Percentiles rank a stretch among this genome's conserved stretches.
Conservation (phyloP, 1,140 invertebrate species). For the Babylonia areolata region DNA sequence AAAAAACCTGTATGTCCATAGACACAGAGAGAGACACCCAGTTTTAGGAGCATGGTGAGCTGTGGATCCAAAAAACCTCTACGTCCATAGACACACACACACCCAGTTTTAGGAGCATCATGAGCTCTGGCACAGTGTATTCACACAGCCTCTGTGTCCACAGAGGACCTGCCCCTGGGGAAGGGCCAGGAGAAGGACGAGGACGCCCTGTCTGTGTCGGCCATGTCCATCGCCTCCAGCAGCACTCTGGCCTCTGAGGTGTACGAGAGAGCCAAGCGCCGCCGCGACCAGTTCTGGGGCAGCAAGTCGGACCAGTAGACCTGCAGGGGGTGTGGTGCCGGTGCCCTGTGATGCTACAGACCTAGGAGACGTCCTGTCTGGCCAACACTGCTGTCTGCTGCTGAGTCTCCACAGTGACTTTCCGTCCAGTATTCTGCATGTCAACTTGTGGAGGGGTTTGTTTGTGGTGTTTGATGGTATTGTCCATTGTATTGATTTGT, state of each 20-base stretch:
- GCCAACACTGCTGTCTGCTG: neutral
- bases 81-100: no score
- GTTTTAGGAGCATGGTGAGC: no score
- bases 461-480: no score
- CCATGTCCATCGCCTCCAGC: conserved; percentile 76
- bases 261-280: conserved; percentile 87
- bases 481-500: no score
- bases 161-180: neutral
- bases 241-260: conserved; percentile 83
- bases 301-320: neutral
- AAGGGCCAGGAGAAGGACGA: conserved; percentile 54
- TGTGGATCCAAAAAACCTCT: no score
- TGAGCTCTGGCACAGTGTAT: neutral
- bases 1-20: no score
- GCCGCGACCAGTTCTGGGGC: conserved; percentile 90
- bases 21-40: no score
- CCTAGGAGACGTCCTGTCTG: no score
- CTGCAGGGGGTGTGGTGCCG: neutral
- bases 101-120: no score
- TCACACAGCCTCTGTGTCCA: neutral
- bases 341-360: neutral
- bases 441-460: no score
- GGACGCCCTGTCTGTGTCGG: conserved; percentile 65
- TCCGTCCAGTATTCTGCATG: neutral
- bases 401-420: neutral